Percentiles rank a stretch among this genome's conserved stretches.
Conservation (phyloP, 2,888 invertebrate genomes). For the Campoplex nolae region DNA sequence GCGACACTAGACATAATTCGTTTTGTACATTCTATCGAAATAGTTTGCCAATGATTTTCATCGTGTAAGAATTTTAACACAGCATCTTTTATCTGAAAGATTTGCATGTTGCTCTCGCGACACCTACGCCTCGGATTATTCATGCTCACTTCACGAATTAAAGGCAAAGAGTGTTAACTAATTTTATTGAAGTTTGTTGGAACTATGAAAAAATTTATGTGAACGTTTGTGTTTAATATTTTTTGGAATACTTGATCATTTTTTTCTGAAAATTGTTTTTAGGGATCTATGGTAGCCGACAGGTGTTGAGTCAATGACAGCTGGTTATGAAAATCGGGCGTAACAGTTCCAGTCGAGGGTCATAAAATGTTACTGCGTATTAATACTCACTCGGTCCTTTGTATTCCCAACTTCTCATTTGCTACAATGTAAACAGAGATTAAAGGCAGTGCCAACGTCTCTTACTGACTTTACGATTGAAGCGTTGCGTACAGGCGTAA, state of each 20-base stretch:
- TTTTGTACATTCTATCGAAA: conserved; percentile 60
- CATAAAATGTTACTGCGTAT: neutral
- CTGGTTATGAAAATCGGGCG: neutral
- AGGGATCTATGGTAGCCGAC: neutral
- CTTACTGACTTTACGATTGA: conserved; percentile 58
- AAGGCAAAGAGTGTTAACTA: too few relatives aligned
- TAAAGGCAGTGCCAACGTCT: conserved; percentile 44
- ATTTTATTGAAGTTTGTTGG: too few relatives aligned
- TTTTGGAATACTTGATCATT: neutral
- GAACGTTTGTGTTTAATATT: neutral
- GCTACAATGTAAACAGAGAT: conserved; percentile 16
- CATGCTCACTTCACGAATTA: neutral
- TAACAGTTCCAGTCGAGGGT: neutral
- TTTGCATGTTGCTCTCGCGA: conserved; percentile 30
- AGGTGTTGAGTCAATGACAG: neutral
- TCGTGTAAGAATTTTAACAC: conserved; percentile 28
- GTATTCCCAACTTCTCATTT: neutral
- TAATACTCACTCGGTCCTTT: neutral
- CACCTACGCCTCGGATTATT: neutral
- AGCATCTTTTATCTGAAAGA: conserved; percentile 10
- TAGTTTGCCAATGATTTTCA: conserved; percentile 76
- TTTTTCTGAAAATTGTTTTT: neutral
- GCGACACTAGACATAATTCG: conserved; percentile 17
- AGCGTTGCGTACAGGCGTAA: conserved; percentile 56
- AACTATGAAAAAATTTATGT: neutral